Evolutionary conservation across 2,113 vertebrate genomes (phyloP), one percentile per base, ranked within the genome.

Genomic region (Neotoma lepida): DNA sequence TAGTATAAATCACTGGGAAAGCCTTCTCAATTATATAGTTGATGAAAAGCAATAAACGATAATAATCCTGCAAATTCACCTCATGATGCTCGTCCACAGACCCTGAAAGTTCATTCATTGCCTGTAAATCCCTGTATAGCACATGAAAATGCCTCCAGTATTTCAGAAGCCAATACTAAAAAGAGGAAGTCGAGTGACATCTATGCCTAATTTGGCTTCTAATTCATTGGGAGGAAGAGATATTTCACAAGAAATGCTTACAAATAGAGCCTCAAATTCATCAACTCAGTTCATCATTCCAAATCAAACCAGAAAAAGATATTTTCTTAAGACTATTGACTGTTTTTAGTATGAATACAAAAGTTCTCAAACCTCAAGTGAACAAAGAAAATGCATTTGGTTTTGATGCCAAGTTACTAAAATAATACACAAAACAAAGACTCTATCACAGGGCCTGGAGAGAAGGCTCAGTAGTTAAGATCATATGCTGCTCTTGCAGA

Each of bases 41-140:
- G 96, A 91, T 97, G 96, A 97, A 97, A 97, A 97, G 96, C 93
- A 94, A 96, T 97, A 96, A 96, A 96, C 95, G 96, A 95, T 95
- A 94, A 92, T 96, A 97, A 97, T 96, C 95, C 92, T 95, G n/a
- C 73, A 95, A 97, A 95, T 95, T 95, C 88, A 96, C 77, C 88
- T 92, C 81, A 86, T 63, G 88, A 86, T 96, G 90, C 96, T 95
- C 54, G 85, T 96, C 90, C 91, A 85, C 85, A 95, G 96, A 95
- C 91, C 95, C 91, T 78, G 68, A 93, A 95, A 88, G 61, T 93
- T 39, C 71, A 33, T 91, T 93, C 81, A 89, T 80, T 95, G 91
- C 76, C 95, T 96, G 95, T 91, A 96, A 94, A 95, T 88, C 91
- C 86, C 91, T 94, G 80, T 68, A 93, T 2, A 95, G 58, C 64